These are phyloP conservation scores for Epinotia demarniana DNA, from an alignment of 2,888 invertebrate genomes.

Conservation along the genomic window DNA sequence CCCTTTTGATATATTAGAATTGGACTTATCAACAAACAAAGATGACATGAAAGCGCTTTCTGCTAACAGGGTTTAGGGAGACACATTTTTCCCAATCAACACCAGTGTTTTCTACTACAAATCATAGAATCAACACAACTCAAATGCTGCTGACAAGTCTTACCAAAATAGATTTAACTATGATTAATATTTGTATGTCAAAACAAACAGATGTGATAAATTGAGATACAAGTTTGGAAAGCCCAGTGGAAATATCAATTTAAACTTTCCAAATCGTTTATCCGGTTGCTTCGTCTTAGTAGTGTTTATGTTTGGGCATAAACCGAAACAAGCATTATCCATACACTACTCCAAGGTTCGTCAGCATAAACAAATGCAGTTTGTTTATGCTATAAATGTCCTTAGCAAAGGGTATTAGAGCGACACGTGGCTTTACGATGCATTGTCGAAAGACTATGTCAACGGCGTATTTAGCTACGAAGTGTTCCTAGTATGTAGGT, in stretches of 20 bases:
- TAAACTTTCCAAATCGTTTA: slow-evolving; percentile 21
- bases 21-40: not conserved
- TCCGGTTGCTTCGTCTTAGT: slow-evolving; percentile 9
- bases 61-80: not conserved
- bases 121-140: not conserved
- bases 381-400: slow-evolving; percentile 20
- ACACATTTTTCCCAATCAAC: not conserved
- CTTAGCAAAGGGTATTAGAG: not conserved
- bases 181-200: slow-evolving; percentile 3
- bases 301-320: slow-evolving; percentile 8
- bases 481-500: too few relatives aligned
- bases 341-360: slow-evolving; percentile 10
- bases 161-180: slow-evolving; percentile 2
- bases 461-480: too few relatives aligned
- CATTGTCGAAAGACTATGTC: not conserved
- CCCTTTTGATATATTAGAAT: too few relatives aligned
- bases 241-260: slow-evolving; percentile 4
- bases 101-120: not conserved
- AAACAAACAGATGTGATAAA: slow-evolving; percentile 9
- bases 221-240: slow-evolving; percentile 1
- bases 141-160: not conserved
- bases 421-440: not conserved
- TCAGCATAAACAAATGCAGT: slow-evolving; percentile 17
- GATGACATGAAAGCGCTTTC: not conserved
- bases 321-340: slow-evolving; percentile 27